Base-by-base conservation (phyloP, 2,888 invertebrate species). In the Aricia artaxerxes region DNA sequence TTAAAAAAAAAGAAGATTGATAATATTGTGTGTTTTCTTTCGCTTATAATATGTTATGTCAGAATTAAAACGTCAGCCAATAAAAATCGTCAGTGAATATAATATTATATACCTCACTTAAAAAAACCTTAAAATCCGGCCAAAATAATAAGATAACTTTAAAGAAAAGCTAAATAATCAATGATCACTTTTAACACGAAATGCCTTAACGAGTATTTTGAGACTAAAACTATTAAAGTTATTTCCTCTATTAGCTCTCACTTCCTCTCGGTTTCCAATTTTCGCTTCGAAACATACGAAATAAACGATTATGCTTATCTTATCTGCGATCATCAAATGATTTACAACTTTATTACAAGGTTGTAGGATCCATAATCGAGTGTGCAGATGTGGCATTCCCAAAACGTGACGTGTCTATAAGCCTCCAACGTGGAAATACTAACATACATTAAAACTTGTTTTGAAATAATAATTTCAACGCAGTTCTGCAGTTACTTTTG, bases 381-480 rank as follows among this genome's bases (percentile, higher is more conserved):
- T 57, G 57, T 24, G 57, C 24, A 16, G 53, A 24, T 53, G 31
- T 35, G 13, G 53, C 57, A 53, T 76, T 76, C 76, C 44, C 57
- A 9, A 35, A 24, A 13, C 35, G 53, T 76, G 76, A 76, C 76
- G 76, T 76, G 76, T 76, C 73, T 16, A 40, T 40, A 75, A 75
- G 75, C 75, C 76, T 76, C 53, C 76, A 53, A 76, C 76, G 76
- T 76, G 76, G 49, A 76, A 76, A 57, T 57, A 35, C 57, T 76
- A 76, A 35, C 76, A 76, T 53, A 57, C 49, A 76, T 76, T 76
- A 35, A 57, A 76, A 76, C 76, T 53, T 53, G 76, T 76, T 76
- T 76, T 35, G 76, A n/a, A 76, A 53, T 57, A 13, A 57, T 53
- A 16, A 35, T 57, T 53, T 35, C 35, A 69, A 35, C n/a, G 16